These are phyloP conservation scores for Trissolcus brochymenae DNA, from an alignment of 2,888 invertebrate genomes.

Conservation along the genomic window DNA sequence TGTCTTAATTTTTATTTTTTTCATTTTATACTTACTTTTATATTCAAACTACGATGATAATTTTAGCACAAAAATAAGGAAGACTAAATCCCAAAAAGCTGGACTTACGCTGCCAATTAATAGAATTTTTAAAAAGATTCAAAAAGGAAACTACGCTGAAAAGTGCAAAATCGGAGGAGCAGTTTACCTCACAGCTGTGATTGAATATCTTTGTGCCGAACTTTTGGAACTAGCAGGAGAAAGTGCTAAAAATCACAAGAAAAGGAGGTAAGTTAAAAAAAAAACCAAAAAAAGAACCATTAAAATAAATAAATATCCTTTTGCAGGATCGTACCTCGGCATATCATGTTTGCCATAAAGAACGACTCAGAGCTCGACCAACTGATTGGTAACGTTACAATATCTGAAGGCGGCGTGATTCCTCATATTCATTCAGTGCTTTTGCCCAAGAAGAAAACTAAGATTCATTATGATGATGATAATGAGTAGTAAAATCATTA, in stretches of 20 bases:
- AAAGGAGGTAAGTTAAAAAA: conserved; percentile 6
- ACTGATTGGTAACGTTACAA: conserved; percentile 2
- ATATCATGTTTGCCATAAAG: conserved; percentile 12
- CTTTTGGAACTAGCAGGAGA: conserved; percentile 11
- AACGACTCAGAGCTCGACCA: conserved; percentile 7
- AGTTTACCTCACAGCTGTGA: conserved; percentile 17
- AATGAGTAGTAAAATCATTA: background rate
- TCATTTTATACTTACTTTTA: too few relatives aligned
- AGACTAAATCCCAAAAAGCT: conserved; percentile 2
- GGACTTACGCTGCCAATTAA: conserved; percentile 17
- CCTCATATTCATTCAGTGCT: conserved; percentile 12
- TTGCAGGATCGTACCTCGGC: conserved; percentile 19
- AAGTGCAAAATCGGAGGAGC: conserved; percentile 11
- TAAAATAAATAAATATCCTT: background rate
- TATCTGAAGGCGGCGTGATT: conserved; percentile 16
- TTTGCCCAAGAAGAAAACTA: background rate
- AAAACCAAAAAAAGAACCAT: background rate
- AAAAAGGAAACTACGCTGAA: conserved; percentile 14
- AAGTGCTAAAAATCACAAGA: background rate
- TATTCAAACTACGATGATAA: too few relatives aligned
- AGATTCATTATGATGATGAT: background rate
- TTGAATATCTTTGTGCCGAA: conserved; percentile 25
- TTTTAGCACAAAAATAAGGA: too few relatives aligned
- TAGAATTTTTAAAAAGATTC: conserved; percentile 5
- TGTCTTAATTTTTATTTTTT: too few relatives aligned